Conservation (phyloP, 1,140 invertebrate genomes). For the Leptonema lineaticorne region DNA sequence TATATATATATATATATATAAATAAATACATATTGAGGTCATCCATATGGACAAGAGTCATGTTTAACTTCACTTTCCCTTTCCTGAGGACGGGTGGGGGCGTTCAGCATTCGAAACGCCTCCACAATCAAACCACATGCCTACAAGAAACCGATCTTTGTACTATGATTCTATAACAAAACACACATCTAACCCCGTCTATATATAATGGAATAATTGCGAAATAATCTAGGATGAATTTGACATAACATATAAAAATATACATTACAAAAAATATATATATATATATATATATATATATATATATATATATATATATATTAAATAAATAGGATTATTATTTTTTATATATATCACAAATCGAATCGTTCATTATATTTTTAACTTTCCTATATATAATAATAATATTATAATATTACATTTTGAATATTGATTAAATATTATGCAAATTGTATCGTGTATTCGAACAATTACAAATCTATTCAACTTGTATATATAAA, state of each 20-base stretch:
- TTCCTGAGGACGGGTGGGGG: conserved; percentile 1
- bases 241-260: neutral
- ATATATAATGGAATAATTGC: neutral
- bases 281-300: neutral
- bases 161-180: neutral
- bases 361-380: no score
- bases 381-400: no score
- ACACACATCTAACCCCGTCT: neutral
- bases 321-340: no score
- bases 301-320: no score
- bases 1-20: no score
- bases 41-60: neutral
- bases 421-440: no score
- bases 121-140: no score
- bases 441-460: no score
- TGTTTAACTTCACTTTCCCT: neutral
- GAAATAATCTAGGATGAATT: neutral
- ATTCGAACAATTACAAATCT: no score
- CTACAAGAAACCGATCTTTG: neutral
- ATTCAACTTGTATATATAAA: no score
- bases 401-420: no score
- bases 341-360: no score
- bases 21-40: neutral
- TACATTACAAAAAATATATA: neutral
- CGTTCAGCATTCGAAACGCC: neutral